Evolutionary conservation across 1,140 invertebrate genomes (phyloP).

Genomic region (Penaeus indicus): DNA sequence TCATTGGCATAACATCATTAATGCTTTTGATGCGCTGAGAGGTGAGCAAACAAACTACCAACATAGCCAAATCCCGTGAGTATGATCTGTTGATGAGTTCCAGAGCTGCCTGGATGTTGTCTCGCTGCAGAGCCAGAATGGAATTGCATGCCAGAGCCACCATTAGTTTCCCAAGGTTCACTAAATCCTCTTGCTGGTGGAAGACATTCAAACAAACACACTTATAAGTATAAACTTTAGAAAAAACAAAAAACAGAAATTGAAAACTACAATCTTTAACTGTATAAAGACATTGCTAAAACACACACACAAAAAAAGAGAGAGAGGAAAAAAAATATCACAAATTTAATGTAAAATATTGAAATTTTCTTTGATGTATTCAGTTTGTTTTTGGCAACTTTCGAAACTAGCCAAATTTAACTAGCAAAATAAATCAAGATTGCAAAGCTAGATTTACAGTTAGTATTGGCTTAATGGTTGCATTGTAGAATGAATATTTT

Average conservation of each 20-base stretch:
- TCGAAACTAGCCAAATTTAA: too few relatives aligned
- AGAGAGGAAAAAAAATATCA: background rate
- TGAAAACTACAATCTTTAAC: slow-evolving; percentile 34
- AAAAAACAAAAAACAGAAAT: background rate
- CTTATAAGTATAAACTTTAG: background rate
- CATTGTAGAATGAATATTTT: too few relatives aligned
- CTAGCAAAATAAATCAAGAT: too few relatives aligned
- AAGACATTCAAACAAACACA: slow-evolving; percentile 46
- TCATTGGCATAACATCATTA: slow-evolving; percentile 99
- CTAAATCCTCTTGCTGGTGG: slow-evolving; percentile 88
- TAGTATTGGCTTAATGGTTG: background rate
- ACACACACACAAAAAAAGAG: background rate
- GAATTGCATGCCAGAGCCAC: slow-evolving; percentile 92
- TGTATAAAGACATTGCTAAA: background rate
- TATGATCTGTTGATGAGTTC: slow-evolving; percentile 79
- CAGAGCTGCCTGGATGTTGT: slow-evolving; percentile 88
- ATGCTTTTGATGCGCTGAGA: slow-evolving; percentile 76
- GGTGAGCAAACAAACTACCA: slow-evolving; percentile 83
- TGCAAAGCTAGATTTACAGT: too few relatives aligned
- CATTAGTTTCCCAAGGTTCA: slow-evolving; percentile 90
- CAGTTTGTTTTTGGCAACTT: too few relatives aligned
- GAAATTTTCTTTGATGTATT: too few relatives aligned
- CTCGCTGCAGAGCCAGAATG: slow-evolving; percentile 85
- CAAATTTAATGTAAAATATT: background rate
- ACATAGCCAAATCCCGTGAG: slow-evolving; percentile 92